phyloP scores from a whole-genome alignment of 2,113 vertebrate genomes.

The Puffinus mauretanicus region DNA sequence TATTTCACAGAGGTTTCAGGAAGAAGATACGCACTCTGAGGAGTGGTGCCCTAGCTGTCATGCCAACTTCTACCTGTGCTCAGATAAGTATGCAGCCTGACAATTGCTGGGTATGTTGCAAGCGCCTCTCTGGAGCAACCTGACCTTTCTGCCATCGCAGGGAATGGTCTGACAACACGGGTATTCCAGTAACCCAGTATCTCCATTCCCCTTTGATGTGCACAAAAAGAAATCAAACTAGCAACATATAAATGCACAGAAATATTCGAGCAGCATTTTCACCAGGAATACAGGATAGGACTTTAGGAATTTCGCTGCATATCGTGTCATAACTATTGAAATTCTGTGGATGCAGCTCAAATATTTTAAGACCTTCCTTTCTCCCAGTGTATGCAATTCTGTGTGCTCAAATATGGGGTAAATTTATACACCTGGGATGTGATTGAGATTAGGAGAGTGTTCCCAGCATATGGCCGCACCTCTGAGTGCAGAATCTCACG shows the following conservation, averaged over 20 bases:
- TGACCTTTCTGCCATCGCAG: not conserved
- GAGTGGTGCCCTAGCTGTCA: not conserved
- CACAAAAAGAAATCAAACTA: not conserved
- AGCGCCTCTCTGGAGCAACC: accelerated
- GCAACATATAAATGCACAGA: not conserved
- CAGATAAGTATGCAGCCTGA: not conserved
- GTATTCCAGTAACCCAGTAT: not conserved
- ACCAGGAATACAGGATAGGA: not conserved
- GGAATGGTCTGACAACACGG: not conserved
- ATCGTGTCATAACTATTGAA: not conserved
- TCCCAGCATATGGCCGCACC: not conserved
- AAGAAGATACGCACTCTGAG: not conserved
- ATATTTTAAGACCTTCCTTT: not conserved
- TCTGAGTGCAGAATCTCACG: not conserved
- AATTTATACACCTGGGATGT: not conserved
- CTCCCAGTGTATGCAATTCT: not conserved
- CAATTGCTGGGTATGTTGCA: not conserved
- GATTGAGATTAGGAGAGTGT: not conserved
- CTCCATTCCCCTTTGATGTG: not conserved
- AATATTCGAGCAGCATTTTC: not conserved
- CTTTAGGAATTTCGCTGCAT: not conserved
- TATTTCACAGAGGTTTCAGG: not conserved
- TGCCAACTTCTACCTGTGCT: not conserved
- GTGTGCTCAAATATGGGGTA: not conserved
- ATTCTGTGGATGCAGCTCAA: not conserved